Conservation (phyloP, 2,797 vertebrate genomes). For the Lycodopsis pacificus region DNA sequence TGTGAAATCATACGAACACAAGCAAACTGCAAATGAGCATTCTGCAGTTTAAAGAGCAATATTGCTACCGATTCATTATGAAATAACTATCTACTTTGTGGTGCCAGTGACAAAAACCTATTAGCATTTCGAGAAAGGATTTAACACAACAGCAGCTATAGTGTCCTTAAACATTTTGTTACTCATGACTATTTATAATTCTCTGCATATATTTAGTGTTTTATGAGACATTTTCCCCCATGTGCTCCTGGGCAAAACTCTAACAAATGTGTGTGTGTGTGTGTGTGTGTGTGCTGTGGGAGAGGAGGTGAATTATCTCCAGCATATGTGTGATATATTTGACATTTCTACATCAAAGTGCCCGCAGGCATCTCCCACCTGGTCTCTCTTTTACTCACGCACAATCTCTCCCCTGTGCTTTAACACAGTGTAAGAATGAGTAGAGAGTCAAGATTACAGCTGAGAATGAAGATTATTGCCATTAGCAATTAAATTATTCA, state of each 20-base stretch:
- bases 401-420: slow-evolving; percentile 25
- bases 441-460: slow-evolving; percentile 11
- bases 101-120: not conserved
- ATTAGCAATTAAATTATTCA: not conserved
- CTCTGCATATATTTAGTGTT: slow-evolving; percentile 6
- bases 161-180: slow-evolving; percentile 1
- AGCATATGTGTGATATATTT: slow-evolving; percentile 62
- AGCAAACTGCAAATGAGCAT: not conserved
- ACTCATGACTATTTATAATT: slow-evolving; percentile 9
- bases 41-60: not conserved
- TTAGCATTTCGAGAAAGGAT: slow-evolving; percentile 18
- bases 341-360: slow-evolving; percentile 69
- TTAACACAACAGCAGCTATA: slow-evolving; percentile 6
- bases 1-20: slow-evolving; percentile 15
- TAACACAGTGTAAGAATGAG: not conserved
- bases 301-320: slow-evolving; percentile 48
- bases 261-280: not conserved
- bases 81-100: slow-evolving; percentile 12
- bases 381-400: slow-evolving; percentile 25
- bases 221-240: slow-evolving; percentile 4
- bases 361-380: slow-evolving; percentile 64
- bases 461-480: not conserved
- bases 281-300: slow-evolving; percentile 14
- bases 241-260: slow-evolving; percentile 16
- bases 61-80: not conserved